Evolutionary conservation across 2,113 vertebrate genomes (phyloP).

Genomic region (Neolamprologus ventralis): DNA sequence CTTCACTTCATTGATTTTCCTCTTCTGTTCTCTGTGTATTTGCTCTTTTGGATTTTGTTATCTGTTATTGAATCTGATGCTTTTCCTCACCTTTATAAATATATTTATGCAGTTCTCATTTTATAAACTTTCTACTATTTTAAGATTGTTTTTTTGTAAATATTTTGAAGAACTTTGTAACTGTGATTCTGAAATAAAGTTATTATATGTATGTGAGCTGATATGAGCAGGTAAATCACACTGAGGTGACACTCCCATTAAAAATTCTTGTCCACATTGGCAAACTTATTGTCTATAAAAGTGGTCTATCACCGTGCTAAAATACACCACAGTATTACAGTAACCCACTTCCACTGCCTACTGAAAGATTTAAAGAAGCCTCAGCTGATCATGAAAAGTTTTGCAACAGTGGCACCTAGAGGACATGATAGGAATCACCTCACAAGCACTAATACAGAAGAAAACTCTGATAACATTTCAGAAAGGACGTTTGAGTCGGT

Average conservation of each 20-base stretch:
- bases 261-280: not conserved
- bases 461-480: not conserved
- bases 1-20: not conserved
- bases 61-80: not conserved
- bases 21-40: fast-evolving
- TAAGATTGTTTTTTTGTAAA: not conserved
- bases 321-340: not conserved
- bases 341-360: not conserved
- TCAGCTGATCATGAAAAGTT: not conserved
- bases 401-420: slow-evolving; percentile 19
- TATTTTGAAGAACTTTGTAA: fast-evolving
- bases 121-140: not conserved
- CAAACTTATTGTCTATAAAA: not conserved
- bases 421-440: not conserved
- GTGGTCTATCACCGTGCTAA: fast-evolving
- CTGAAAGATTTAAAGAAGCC: not conserved
- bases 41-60: not conserved
- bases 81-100: not conserved
- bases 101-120: fast-evolving
- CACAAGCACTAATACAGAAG: not conserved
- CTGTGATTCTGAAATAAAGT: not conserved
- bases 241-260: not conserved
- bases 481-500: not conserved
- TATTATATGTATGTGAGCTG: not conserved
- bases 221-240: not conserved